Base-by-base conservation (phyloP, 2,888 invertebrate species). In the Biston stratarius region DNA sequence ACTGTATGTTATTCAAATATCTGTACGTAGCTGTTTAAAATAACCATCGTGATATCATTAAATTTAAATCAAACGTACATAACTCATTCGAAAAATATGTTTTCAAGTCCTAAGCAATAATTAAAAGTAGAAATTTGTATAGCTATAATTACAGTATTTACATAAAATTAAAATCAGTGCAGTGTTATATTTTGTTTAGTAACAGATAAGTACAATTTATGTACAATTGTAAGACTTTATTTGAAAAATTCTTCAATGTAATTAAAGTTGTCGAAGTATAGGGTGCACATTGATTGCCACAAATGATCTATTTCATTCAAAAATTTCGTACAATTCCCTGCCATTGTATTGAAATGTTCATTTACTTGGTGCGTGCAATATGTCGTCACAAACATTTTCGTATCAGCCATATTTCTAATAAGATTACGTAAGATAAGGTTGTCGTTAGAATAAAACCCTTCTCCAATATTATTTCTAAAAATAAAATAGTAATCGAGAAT, bases 31-130 rank as follows among this genome's bases (percentile, higher is more conserved):
- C 78, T 79, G 71, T 77, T 74, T 80, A 75, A 75, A 80, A 74
- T 82, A 77, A 79, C 81, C 86, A 84, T 87, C 87, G 84, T 88
- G 84, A 89, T 89, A 90, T 90, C 89, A 86, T 89, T 88, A 90
- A 83, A n/a, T 74, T 77, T 82, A 83, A 84, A 79, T 87, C 80
- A 77, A 74, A 42, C 40, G 87, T 83, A 70, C 76, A 64, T 86
- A 84, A 84, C 79, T 72, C 71, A 69, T 58, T 68, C 38, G 34
- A 12, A 59, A 52, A 38, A 58, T 14, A 14, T 66, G 64, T 69
- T 53, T 62, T 55, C 44, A 67, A 59, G 52, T 67, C 57, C 47
- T 57, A 53, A 68, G 67, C 67, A 68, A 68, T 68, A 68, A 68
- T 68, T 68, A 68, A 61, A 53, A 56, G 55, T 68, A 63, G 55